A percentile compares a stretch with the other conserved stretches of the same genome.
Evolutionary conservation across 2,113 vertebrate species (phyloP).

Genomic region (Oxygymnocypris stewartii): DNA sequence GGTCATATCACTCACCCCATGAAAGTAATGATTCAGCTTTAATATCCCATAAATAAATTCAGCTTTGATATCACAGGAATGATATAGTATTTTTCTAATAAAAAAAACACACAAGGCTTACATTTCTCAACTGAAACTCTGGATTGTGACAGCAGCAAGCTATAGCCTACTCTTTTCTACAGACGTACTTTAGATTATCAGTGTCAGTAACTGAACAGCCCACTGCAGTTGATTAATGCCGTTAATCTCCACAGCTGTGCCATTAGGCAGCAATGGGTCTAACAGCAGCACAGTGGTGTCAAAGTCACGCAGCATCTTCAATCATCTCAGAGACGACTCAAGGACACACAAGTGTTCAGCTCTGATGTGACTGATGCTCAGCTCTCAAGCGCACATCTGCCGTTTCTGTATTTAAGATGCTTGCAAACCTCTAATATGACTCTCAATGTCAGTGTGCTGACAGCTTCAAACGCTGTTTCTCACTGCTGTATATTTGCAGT

Average conservation of each 20-base stretch:
- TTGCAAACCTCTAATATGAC: slow-evolving; percentile 1
- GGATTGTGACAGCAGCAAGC: neutral
- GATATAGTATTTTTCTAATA: neutral
- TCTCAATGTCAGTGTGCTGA: neutral
- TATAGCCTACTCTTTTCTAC: neutral
- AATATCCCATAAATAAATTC: no score
- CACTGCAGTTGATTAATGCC: slow-evolving; percentile 18
- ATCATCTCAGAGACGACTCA: slow-evolving; percentile 29
- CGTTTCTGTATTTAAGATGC: neutral
- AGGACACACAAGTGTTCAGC: slow-evolving; percentile 1
- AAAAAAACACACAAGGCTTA: neutral
- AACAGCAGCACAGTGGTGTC: slow-evolving; percentile 23
- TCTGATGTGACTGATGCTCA: slow-evolving; percentile 30
- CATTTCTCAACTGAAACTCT: neutral
- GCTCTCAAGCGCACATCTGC: neutral
- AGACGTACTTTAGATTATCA: slow-evolving; percentile 4
- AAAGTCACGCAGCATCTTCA: slow-evolving; percentile 19
- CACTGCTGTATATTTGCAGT: neutral
- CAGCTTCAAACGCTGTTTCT: neutral
- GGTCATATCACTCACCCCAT: no score
- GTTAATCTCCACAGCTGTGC: slow-evolving; percentile 6
- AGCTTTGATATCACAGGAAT: no score
- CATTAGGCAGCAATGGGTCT: slow-evolving; percentile 33
- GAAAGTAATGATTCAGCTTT: no score
- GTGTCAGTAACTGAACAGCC: neutral